These are phyloP conservation scores for Neoscelio sp. DNA, from an alignment of 2,888 invertebrate species.

Conservation along the genomic window DNA sequence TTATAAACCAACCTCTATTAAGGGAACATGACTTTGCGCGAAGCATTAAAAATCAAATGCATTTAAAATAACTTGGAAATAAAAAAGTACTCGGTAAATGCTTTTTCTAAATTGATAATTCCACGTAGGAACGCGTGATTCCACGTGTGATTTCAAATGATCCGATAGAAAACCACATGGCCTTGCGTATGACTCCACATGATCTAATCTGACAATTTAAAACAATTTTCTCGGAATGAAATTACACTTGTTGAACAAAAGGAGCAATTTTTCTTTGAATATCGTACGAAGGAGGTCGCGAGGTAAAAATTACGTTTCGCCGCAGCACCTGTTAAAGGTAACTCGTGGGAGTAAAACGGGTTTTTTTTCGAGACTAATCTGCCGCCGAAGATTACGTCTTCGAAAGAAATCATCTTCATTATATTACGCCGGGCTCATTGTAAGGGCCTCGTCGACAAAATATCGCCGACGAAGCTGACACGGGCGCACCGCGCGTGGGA, in stretches of 20 bases:
- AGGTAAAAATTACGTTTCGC: slow-evolving; percentile 48
- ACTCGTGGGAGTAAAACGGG: slow-evolving; percentile 77
- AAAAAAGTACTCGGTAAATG: too few species aligned
- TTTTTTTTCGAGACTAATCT: slow-evolving; percentile 77
- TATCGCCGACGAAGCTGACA: slow-evolving; percentile 53
- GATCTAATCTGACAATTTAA: too few species aligned
- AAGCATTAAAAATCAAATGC: slow-evolving; percentile 53
- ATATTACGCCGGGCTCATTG: slow-evolving; percentile 44
- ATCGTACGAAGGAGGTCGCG: slow-evolving; percentile 28
- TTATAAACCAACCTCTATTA: slow-evolving; percentile 61
- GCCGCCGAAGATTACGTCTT: slow-evolving; percentile 69
- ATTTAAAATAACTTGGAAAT: too few species aligned
- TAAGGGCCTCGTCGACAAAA: slow-evolving; percentile 34
- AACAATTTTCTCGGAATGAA: slow-evolving; percentile 49
- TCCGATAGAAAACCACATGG: too few species aligned
- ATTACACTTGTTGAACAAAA: slow-evolving; percentile 43
- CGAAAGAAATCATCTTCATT: slow-evolving; percentile 68
- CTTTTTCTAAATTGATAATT: too few species aligned
- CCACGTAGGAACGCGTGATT: too few species aligned
- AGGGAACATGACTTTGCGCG: slow-evolving; percentile 38
- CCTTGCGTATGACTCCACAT: too few species aligned
- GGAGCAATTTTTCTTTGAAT: slow-evolving; percentile 1
- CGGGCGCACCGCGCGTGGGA: slow-evolving; percentile 67
- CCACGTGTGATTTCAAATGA: too few species aligned
- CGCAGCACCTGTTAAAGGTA: slow-evolving; percentile 73